A percentile compares a stretch with the other conserved stretches of the same genome.
Evolutionary conservation across 64 coral and sea anemone genomes (phyloP).

Genomic region (Astreopora myriophthalma): DNA sequence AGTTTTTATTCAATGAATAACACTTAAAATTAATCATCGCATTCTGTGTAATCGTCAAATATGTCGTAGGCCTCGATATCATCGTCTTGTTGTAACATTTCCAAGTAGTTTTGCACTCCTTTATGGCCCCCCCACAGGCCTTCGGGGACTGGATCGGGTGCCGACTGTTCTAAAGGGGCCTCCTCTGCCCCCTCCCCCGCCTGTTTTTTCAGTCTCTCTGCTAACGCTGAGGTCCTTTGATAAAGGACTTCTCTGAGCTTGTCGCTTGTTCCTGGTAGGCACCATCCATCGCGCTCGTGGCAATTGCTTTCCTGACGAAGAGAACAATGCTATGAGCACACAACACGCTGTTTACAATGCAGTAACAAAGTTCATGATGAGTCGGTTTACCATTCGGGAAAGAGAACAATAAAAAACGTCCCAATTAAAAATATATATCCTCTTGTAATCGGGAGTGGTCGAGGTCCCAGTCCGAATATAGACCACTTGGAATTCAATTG

Average conservation of each 20-base stretch:
- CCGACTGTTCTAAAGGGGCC: neutral
- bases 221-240: slow-evolving; percentile 64
- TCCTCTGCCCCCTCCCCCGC: neutral
- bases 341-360: neutral
- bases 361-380: neutral
- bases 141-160: neutral
- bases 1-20: neutral
- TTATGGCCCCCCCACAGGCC: slow-evolving; percentile 69
- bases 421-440: too few species aligned
- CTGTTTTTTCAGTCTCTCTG: slow-evolving; percentile 62
- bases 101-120: slow-evolving; percentile 76
- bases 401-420: too few species aligned
- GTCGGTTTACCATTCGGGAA: neutral
- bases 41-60: slow-evolving; percentile 56
- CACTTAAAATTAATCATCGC: slow-evolving; percentile 6
- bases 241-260: slow-evolving; percentile 82
- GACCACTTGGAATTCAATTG: too few species aligned
- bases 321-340: neutral
- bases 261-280: slow-evolving; percentile 64
- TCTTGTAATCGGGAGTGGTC: too few species aligned
- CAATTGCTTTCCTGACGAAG: slow-evolving; percentile 66
- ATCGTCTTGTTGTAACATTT: slow-evolving; percentile 83
- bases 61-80: slow-evolving; percentile 89
- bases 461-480: too few species aligned
- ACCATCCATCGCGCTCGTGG: slow-evolving; percentile 82